Evolutionary conservation across 1,140 invertebrate genomes (phyloP).

Genomic region (Halesus radiatus): DNA sequence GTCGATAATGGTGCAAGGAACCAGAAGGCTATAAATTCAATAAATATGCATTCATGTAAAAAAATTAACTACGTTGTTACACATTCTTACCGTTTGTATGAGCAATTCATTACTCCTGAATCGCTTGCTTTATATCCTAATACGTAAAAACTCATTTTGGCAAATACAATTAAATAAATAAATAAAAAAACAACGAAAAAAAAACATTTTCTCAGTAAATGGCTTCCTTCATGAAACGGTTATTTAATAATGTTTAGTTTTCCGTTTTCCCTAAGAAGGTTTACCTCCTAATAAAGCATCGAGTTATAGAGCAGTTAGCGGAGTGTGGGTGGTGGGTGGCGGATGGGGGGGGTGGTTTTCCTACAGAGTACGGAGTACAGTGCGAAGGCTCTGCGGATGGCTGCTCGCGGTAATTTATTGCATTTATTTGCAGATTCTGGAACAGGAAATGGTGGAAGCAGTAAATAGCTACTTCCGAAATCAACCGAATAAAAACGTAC

Average conservation of each 20-base stretch:
- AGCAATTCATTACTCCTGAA: no score
- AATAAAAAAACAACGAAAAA: no score
- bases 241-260: constrained; percentile 15
- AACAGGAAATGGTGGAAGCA: constrained; percentile 11
- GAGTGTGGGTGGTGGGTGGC: no score
- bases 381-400: constrained; percentile 31
- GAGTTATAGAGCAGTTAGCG: constrained; percentile 28
- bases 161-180: no score
- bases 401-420: constrained; percentile 38
- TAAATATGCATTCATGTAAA: no score
- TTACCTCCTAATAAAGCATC: constrained; percentile 1
- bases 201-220: not conserved
- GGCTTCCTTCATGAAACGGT: not conserved
- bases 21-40: no score
- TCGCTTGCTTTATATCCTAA: no score
- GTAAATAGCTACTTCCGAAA: constrained; percentile 26
- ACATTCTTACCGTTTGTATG: no score
- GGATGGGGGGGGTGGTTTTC: no score
- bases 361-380: not conserved
- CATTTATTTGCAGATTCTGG: constrained; percentile 45
- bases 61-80: no score
- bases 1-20: no score
- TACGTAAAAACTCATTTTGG: no score
- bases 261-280: not conserved
- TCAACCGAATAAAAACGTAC: constrained; percentile 28